phyloP scores from a whole-genome alignment of 37 sponge, comb jelly and placozoan genomes.

The Crambe crambe region DNA sequence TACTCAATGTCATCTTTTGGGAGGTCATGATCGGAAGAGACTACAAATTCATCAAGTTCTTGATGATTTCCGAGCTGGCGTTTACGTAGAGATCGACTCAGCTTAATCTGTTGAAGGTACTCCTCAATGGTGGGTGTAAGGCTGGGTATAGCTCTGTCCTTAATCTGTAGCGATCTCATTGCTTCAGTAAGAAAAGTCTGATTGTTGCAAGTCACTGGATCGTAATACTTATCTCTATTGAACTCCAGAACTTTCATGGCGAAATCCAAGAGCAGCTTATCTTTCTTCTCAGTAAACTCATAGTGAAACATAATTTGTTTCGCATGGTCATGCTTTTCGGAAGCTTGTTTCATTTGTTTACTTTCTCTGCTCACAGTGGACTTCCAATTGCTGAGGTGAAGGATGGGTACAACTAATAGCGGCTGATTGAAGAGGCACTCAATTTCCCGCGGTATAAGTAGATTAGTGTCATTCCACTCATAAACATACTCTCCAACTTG shows the following conservation, averaged over 20 bases:
- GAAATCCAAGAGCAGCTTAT: conserved; percentile 1
- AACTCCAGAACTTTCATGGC: neutral
- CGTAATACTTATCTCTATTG: conserved; percentile 9
- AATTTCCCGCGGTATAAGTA: neutral
- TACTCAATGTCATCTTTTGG: neutral
- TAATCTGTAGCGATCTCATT: neutral
- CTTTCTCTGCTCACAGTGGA: neutral
- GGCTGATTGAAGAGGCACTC: neutral
- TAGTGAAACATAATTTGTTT: neutral
- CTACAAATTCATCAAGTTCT: conserved; percentile 5
- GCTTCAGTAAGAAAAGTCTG: conserved; percentile 20
- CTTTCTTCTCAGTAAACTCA: neutral
- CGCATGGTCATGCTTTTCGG: neutral
- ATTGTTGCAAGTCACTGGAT: neutral
- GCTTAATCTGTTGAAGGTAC: neutral
- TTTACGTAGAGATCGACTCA: neutral
- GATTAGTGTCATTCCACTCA: conserved; percentile 15
- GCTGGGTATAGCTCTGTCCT: neutral
- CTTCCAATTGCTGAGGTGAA: neutral
- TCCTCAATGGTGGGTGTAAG: neutral
- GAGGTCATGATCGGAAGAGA: neutral
- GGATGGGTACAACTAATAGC: neutral
- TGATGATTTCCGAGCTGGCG: neutral
- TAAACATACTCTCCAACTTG: conserved; percentile 3
- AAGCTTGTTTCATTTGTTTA: neutral